phyloP scores from a whole-genome alignment of 2,797 vertebrate genomes.

The Tympanoctomys barrerae region DNA sequence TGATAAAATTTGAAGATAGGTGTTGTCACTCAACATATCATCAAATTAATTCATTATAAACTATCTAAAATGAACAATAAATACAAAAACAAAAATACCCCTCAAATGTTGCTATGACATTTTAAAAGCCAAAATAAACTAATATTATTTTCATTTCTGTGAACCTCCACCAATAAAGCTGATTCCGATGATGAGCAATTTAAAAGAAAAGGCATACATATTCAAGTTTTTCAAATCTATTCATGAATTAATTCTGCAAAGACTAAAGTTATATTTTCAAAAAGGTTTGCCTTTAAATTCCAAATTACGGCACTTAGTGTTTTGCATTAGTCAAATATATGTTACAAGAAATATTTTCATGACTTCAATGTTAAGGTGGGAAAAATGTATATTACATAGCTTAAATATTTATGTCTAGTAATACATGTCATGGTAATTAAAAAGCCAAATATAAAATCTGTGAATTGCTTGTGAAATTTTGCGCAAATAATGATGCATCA shows the following conservation, averaged over 20 bases:
- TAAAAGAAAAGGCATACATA: neutral
- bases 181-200: neutral
- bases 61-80: too few relatives aligned
- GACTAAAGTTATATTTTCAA: conserved; percentile 25
- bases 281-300: neutral
- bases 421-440: conserved; percentile 30
- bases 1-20: neutral
- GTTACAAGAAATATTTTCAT: neutral
- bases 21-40: neutral
- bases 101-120: neutral
- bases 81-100: too few relatives aligned
- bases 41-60: neutral
- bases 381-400: neutral
- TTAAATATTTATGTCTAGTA: neutral
- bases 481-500: neutral
- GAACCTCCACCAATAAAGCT: neutral
- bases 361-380: conserved; percentile 37
- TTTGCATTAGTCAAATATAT: neutral
- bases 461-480: conserved; percentile 25
- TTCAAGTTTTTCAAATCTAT: neutral
- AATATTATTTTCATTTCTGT: neutral
- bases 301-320: neutral
- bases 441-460: conserved; percentile 52
- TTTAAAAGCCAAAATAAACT: neutral
- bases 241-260: conserved; percentile 3